phyloP scores from a whole-genome alignment of 2,797 vertebrate species.

The Tragopan temminckii region DNA sequence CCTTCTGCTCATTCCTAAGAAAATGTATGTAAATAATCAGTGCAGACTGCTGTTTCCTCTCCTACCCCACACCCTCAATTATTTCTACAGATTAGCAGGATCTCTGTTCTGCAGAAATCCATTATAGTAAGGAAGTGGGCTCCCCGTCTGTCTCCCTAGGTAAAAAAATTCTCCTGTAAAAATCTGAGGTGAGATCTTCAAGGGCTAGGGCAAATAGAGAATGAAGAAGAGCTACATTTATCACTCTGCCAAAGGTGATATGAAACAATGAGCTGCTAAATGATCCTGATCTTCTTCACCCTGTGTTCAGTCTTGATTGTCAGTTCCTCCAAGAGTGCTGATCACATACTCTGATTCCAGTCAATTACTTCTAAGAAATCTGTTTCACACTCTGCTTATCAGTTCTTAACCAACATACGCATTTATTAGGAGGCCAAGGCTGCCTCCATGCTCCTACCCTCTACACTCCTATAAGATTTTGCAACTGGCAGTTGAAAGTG shows the following conservation, averaged over 20 bases:
- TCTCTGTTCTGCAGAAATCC: neutral
- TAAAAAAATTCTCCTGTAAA: neutral
- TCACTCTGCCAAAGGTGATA: neutral
- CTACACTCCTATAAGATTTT: neutral
- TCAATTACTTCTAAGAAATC: neutral
- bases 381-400: neutral
- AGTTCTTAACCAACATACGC: neutral
- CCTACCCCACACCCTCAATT: neutral
- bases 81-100: neutral
- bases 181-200: neutral
- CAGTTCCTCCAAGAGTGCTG: neutral
- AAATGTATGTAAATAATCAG: neutral
- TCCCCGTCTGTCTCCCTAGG: neutral
- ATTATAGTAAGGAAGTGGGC: neutral
- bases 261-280: neutral
- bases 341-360: neutral
- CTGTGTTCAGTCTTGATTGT: accelerated
- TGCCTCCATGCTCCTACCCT: neutral
- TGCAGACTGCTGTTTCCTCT: constrained; percentile 1
- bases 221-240: neutral
- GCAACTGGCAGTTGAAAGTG: neutral
- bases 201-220: neutral
- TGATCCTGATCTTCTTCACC: neutral
- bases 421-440: neutral
- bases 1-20: neutral